Evolutionary conservation across 1,140 invertebrate species (phyloP), one percentile per base, ranked within the genome.

Genomic region (Magallana gigas): DNA sequence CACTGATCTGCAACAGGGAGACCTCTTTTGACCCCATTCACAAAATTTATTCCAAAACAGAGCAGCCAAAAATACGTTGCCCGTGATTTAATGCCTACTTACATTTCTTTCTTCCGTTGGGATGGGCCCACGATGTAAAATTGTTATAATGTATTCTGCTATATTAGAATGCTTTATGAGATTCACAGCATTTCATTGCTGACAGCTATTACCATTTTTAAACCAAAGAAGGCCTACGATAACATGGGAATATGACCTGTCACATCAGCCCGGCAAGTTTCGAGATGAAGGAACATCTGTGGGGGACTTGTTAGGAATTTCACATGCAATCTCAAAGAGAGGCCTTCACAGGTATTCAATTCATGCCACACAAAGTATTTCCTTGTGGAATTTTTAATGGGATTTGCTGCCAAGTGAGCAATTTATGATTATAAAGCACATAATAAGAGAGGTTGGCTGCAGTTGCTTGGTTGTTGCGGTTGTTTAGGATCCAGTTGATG

Each of bases 121-220:
- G 68, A 76, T 76, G 68, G 68, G 68, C 68, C 29, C 18, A 3
- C 29, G 68, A 76, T 48, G 68, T 76, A 76, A 76, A 64, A 76
- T 29, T 76, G 68, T 76, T 76, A 11, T 76, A 76, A 76, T 76
- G 68, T 76, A 76, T 76, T 76, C 68, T 76, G 68, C 68, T 76
- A 76, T 29, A 76, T 76, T 29, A 76, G 68, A 76, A 76, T 76
- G 23, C 36, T 76, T 76, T 76, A 76, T 76, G 68, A 76, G 68
- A 76, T 12, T 11, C 23, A 29, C 68, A 76, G 68, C 68, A 76
- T 76, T 76, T 76, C 68, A 76, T 76, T 76, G 68, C 68, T 76
- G 68, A 76, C 68, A 76, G 68, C 23, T 76, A 76, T 11, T 29
- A 29, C 68, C 68, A 76, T 76, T 29, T 76, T 48, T 76, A 76